These are phyloP conservation scores for Gonatopus flavifemur DNA, from an alignment of 1,140 invertebrate genomes.

Conservation along the genomic window DNA sequence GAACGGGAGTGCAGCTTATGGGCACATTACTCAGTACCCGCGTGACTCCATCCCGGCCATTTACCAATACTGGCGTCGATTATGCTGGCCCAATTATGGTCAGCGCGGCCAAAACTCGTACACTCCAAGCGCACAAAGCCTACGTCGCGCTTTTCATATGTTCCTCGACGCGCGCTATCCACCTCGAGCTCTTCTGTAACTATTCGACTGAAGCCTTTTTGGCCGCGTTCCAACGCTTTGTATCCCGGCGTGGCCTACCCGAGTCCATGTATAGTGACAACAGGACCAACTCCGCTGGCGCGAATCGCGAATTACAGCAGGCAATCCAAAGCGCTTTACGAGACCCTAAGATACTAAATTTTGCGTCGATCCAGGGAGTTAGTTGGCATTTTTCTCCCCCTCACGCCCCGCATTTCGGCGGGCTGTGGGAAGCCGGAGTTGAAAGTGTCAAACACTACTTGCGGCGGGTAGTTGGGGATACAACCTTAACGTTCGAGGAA, in stretches of 20 bases:
- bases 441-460: background rate
- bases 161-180: background rate
- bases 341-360: background rate
- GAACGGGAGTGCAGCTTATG: slow-evolving; percentile 39
- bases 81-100: background rate
- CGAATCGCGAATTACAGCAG: background rate
- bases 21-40: slow-evolving; percentile 34
- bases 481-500: background rate
- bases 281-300: background rate
- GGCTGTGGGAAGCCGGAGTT: too few relatives aligned
- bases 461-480: background rate
- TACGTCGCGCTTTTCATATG: too few relatives aligned
- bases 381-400: background rate
- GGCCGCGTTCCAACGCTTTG: too few relatives aligned
- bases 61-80: slow-evolving; percentile 21
- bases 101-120: background rate
- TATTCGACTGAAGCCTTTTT: background rate
- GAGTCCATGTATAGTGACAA: background rate
- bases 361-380: background rate
- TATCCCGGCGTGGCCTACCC: background rate
- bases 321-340: background rate
- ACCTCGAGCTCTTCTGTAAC: background rate
- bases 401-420: too few relatives aligned
- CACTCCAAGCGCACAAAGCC: too few relatives aligned
- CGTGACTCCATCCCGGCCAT: slow-evolving; percentile 25